Percentiles rank a stretch among this genome's conserved stretches.
These are phyloP conservation scores for Cottoperca gobio DNA, from an alignment of 2,797 vertebrate genomes.

Conservation along the genomic window DNA sequence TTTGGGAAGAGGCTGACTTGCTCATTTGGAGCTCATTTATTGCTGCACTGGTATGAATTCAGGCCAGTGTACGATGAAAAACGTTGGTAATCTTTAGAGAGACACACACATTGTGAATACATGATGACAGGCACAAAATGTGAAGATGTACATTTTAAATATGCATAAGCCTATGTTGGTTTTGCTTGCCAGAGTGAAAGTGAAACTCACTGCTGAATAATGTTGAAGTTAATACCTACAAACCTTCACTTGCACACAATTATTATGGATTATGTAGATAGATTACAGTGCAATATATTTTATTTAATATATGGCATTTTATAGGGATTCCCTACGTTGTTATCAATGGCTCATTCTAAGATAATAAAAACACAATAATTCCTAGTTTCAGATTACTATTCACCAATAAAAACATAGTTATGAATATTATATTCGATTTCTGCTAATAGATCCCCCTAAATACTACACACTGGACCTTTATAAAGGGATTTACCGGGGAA, in stretches of 20 bases:
- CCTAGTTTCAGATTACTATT: too few relatives aligned
- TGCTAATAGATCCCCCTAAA: too few relatives aligned
- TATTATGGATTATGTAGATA: neutral
- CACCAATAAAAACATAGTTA: too few relatives aligned
- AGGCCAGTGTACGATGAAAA: constrained; percentile 19
- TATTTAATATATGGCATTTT: neutral
- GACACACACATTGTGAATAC: constrained; percentile 16
- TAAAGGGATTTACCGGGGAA: constrained; percentile 4
- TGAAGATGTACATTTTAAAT: constrained; percentile 14
- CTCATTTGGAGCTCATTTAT: constrained; percentile 50
- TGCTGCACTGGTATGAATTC: constrained; percentile 12
- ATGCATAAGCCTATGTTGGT: constrained; percentile 2
- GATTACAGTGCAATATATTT: neutral
- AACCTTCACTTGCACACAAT: neutral
- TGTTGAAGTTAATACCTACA: neutral
- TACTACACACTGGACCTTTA: neutral
- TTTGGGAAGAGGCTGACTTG: constrained; percentile 54
- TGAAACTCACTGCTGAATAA: constrained; percentile 16
- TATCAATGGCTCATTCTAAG: too few relatives aligned
- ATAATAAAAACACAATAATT: too few relatives aligned
- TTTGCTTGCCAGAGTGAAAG: neutral
- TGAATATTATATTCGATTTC: too few relatives aligned
- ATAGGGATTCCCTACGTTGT: too few relatives aligned
- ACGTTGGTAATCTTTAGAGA: constrained; percentile 8
- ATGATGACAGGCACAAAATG: constrained; percentile 2